phyloP scores from a whole-genome alignment of 2,888 invertebrate species.

The Taenaris catops region DNA sequence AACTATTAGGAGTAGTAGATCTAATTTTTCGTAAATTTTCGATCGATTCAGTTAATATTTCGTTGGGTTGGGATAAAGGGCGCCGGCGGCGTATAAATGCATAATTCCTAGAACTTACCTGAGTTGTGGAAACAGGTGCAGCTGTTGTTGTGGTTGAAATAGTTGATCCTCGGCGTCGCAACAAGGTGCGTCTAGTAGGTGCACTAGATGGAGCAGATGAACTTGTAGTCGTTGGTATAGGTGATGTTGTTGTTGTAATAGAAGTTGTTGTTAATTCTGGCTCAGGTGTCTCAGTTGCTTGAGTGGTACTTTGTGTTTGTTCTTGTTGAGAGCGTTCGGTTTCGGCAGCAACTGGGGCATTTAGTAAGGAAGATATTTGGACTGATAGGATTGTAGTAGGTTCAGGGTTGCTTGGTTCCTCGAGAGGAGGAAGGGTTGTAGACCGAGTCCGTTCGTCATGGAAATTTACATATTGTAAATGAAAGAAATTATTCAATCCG shows the following conservation, averaged over 20 bases:
- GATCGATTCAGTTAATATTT: slow-evolving; percentile 47
- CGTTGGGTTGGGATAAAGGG: slow-evolving; percentile 55
- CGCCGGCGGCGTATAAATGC: slow-evolving; percentile 63
- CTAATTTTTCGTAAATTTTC: slow-evolving; percentile 55
- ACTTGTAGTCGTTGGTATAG: slow-evolving; percentile 35
- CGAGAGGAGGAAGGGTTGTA: slow-evolving; percentile 41
- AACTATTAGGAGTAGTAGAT: slow-evolving; percentile 71
- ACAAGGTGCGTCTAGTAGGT: slow-evolving; percentile 38
- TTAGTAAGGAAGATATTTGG: slow-evolving; percentile 66
- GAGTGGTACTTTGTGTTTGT: slow-evolving; percentile 28
- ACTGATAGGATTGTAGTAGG: slow-evolving; percentile 66
- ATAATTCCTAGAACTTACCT: slow-evolving; percentile 81
- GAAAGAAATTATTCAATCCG: slow-evolving; percentile 1
- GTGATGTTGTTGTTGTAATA: slow-evolving; percentile 38
- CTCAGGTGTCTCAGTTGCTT: slow-evolving; percentile 36
- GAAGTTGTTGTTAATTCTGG: slow-evolving; percentile 38
- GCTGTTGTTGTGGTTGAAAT: slow-evolving; percentile 37
- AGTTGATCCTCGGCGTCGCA: slow-evolving; percentile 45
- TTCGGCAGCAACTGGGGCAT: slow-evolving; percentile 47
- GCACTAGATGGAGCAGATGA: slow-evolving; percentile 33
- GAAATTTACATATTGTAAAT: too few relatives aligned
- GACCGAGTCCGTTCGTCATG: too few relatives aligned
- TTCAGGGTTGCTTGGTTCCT: slow-evolving; percentile 40
- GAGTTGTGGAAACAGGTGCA: slow-evolving; percentile 44
- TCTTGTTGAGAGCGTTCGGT: slow-evolving; percentile 37